Evolutionary conservation across 2,113 vertebrate species (phyloP).

Genomic region (Motacilla alba): DNA sequence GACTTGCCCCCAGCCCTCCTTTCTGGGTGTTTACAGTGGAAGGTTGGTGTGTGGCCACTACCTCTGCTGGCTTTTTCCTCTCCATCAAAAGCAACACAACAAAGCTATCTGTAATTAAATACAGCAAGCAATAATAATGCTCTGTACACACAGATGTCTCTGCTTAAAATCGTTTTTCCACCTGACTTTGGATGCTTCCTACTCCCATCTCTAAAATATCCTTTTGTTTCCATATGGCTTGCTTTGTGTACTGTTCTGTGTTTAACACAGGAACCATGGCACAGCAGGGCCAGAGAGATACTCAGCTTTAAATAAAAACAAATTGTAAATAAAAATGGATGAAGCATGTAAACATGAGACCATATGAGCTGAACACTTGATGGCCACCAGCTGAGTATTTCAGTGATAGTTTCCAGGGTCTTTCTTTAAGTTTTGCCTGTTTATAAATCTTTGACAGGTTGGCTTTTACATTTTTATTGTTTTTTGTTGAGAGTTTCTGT

Average conservation of each 20-base stretch:
- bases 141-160: neutral
- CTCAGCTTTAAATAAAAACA: neutral
- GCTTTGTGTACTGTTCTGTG: neutral
- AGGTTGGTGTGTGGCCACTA: neutral
- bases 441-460: neutral
- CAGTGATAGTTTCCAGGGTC: neutral
- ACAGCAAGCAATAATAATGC: neutral
- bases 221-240: neutral
- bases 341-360: neutral
- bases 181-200: neutral
- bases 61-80: neutral
- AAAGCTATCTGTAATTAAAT: neutral
- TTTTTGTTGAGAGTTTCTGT: neutral
- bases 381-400: neutral
- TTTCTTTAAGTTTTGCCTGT: neutral
- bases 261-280: neutral
- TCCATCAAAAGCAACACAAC: neutral
- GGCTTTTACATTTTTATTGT: neutral
- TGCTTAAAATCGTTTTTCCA: neutral
- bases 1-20: neutral
- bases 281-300: neutral
- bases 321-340: neutral
- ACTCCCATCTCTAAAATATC: neutral
- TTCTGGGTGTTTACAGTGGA: neutral
- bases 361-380: rapidly evolving